Conservation (phyloP, 2,888 invertebrate genomes). For the Caenorhabditis wallacei region DNA sequence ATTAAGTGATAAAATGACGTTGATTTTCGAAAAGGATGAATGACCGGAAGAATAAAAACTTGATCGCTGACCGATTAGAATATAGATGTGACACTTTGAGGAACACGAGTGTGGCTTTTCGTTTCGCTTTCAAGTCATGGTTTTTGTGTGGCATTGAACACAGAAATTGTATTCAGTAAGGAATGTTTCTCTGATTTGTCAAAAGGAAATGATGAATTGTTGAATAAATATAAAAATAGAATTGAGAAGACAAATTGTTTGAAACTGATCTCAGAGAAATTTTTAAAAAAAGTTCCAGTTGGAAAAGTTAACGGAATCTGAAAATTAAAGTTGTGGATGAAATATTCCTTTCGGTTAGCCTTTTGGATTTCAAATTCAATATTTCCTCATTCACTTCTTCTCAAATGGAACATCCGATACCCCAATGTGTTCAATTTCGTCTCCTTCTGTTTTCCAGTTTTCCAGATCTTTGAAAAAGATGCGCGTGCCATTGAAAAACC, state of each 20-base stretch:
- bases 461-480: conserved; percentile 58
- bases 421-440: background rate
- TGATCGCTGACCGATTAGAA: conserved; percentile 49
- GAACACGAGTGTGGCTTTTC: conserved; percentile 55
- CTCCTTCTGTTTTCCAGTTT: background rate
- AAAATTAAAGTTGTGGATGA: too few relatives aligned
- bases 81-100: conserved; percentile 27
- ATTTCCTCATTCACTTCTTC: too few relatives aligned
- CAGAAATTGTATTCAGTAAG: conserved; percentile 1
- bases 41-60: conserved; percentile 36
- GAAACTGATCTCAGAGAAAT: background rate
- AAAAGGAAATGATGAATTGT: background rate
- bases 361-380: too few relatives aligned
- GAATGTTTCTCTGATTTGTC: background rate
- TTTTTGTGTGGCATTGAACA: conserved; percentile 29
- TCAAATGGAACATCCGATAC: background rate
- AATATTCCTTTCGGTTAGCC: too few relatives aligned
- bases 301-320: too few relatives aligned
- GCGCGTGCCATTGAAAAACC: conserved; percentile 37
- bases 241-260: background rate
- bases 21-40: conserved; percentile 33
- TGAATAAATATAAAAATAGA: background rate
- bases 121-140: conserved; percentile 44
- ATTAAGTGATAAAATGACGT: conserved; percentile 49
- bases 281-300: too few relatives aligned